Conservation (phyloP, 2,113 vertebrate genomes). For the Psephotus haematonotus region DNA sequence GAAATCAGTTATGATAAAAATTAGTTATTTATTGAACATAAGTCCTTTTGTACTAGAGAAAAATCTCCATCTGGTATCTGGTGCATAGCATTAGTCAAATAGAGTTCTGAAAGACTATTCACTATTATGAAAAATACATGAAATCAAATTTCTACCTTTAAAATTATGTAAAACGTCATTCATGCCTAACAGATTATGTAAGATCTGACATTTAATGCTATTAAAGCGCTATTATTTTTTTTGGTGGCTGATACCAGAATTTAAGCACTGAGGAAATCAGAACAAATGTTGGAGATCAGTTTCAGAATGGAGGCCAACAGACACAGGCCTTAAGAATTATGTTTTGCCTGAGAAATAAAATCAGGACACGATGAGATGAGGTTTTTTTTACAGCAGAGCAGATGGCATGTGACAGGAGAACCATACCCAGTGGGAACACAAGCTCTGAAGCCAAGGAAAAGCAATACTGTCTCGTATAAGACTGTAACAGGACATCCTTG, state of each 20-base stretch:
- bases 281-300: background rate
- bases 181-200: background rate
- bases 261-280: background rate
- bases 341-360: slow-evolving; percentile 10
- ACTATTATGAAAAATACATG: background rate
- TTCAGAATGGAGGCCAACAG: background rate
- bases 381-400: background rate
- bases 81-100: background rate
- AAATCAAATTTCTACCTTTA: background rate
- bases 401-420: background rate
- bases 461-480: background rate
- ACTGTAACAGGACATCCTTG: background rate
- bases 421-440: background rate
- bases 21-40: background rate
- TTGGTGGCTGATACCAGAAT: background rate
- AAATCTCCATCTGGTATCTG: background rate
- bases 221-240: background rate
- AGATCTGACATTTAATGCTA: background rate
- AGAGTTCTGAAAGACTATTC: background rate
- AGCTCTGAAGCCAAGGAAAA: background rate
- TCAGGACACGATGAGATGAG: background rate
- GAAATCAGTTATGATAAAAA: background rate
- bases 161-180: background rate
- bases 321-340: background rate
- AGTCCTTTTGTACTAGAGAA: background rate